Evolutionary conservation across 37 sponge, comb jelly and placozoan genomes (phyloP).

Genomic region (Theonella swinhoei): DNA sequence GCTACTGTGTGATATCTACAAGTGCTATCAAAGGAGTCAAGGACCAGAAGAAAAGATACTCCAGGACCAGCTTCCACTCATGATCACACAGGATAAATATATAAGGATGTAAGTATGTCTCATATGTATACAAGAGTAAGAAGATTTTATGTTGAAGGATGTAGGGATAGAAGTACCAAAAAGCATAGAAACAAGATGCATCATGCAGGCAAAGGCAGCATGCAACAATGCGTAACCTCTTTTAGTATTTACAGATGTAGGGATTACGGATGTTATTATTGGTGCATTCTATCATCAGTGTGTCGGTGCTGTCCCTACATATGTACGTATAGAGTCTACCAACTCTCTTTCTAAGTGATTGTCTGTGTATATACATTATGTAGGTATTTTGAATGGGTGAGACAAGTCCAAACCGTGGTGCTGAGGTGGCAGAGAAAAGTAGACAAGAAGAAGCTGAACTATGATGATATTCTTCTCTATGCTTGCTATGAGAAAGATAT

Average conservation of each 20-base stretch:
- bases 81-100: slow-evolving; percentile 17
- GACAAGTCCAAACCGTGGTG: slow-evolving; percentile 28
- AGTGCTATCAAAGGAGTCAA: slow-evolving; percentile 21
- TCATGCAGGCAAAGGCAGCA: no score
- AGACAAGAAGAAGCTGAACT: slow-evolving; percentile 8
- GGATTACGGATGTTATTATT: no score
- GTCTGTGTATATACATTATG: no score
- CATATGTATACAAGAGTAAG: neutral
- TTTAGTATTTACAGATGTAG: no score
- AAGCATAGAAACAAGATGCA: no score
- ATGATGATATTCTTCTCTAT: slow-evolving; percentile 58
- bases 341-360: no score
- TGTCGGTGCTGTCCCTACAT: no score
- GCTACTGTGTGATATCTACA: slow-evolving; percentile 33
- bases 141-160: no score
- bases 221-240: no score
- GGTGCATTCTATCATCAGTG: no score
- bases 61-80: slow-evolving; percentile 10
- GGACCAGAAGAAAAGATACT: slow-evolving; percentile 20
- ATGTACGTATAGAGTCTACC: no score
- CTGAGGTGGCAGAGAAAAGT: slow-evolving; percentile 35
- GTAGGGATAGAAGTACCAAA: no score
- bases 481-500: slow-evolving; percentile 7
- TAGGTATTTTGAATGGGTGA: slow-evolving; percentile 62
- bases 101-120: slow-evolving; percentile 4